A percentile compares a stretch with the other conserved stretches of the same genome.
Conservation (phyloP, 2,113 vertebrate species). For the Origma solitaria region DNA sequence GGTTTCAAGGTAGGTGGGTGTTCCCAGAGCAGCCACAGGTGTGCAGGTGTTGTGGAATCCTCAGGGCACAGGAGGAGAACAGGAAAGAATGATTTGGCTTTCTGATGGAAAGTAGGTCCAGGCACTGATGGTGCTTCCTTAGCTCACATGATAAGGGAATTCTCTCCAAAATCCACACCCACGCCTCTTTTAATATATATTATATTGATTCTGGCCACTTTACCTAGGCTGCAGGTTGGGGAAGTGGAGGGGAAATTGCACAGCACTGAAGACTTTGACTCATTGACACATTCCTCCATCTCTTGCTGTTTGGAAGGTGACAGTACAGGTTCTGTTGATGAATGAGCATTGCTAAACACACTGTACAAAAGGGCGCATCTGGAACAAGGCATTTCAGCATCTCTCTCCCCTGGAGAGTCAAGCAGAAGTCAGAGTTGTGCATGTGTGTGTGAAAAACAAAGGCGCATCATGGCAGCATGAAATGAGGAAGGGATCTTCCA, state of each 20-base stretch:
- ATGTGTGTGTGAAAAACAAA: not conserved
- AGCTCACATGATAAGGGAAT: not conserved
- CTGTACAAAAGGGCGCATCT: not conserved
- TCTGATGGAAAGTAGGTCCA: not conserved
- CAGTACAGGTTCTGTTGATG: not conserved
- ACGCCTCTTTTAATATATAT: not conserved
- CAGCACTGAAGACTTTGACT: not conserved
- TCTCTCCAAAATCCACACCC: not conserved
- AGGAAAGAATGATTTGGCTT: not conserved
- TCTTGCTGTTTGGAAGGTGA: not conserved
- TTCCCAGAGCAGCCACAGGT: not conserved
- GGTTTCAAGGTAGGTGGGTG: not conserved
- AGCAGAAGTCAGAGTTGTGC: not conserved
- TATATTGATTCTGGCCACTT: not conserved
- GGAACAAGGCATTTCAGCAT: not conserved
- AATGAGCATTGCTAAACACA: not conserved
- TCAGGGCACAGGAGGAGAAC: not conserved
- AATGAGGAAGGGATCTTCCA: not conserved
- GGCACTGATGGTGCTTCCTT: not conserved
- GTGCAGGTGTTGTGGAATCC: not conserved
- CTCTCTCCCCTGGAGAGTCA: not conserved
- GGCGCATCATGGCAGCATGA: rapidly evolving
- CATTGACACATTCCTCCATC: not conserved
- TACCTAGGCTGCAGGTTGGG: not conserved
- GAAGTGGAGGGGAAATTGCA: not conserved